Evolutionary conservation across 2,888 invertebrate genomes (phyloP).

Genomic region (Orthosia cruda): DNA sequence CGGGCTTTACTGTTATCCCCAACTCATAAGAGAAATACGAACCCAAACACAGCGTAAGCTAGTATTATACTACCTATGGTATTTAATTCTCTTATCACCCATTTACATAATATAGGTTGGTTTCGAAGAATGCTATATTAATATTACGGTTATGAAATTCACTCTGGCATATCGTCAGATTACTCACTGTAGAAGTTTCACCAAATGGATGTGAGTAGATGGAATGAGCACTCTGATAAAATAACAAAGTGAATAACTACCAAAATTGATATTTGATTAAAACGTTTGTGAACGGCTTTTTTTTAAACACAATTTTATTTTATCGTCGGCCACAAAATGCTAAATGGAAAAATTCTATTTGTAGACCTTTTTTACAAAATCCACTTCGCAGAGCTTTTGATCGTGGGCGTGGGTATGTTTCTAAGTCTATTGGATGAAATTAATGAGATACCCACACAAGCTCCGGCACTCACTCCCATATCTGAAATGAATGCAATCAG

Average conservation of each 20-base stretch:
- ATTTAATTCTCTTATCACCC: neutral
- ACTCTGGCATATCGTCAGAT: constrained; percentile 50
- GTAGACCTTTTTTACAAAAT: constrained; percentile 26
- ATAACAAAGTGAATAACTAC: constrained; percentile 66
- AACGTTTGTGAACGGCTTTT: constrained; percentile 54
- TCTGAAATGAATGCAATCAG: constrained; percentile 44
- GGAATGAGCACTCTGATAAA: constrained; percentile 58
- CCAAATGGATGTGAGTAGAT: constrained; percentile 57
- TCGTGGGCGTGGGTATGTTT: constrained; percentile 7
- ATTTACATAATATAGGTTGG: neutral
- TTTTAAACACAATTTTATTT: constrained; percentile 52
- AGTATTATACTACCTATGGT: neutral
- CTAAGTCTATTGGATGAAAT: neutral
- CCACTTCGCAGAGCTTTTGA: constrained; percentile 20
- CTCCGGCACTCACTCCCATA: constrained; percentile 15
- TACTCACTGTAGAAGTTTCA: constrained; percentile 50
- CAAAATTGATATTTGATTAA: constrained; percentile 67
- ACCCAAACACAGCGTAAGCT: neutral
- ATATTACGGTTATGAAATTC: constrained; percentile 46
- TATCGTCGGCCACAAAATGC: constrained; percentile 40
- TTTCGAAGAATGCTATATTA: constrained; percentile 37
- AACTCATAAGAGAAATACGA: constrained; percentile 22
- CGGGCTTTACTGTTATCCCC: constrained; percentile 13
- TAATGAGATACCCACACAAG: neutral
- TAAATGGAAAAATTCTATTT: constrained; percentile 48